phyloP scores from a whole-genome alignment of 1,140 invertebrate genomes.

The Saccostrea glomerata region DNA sequence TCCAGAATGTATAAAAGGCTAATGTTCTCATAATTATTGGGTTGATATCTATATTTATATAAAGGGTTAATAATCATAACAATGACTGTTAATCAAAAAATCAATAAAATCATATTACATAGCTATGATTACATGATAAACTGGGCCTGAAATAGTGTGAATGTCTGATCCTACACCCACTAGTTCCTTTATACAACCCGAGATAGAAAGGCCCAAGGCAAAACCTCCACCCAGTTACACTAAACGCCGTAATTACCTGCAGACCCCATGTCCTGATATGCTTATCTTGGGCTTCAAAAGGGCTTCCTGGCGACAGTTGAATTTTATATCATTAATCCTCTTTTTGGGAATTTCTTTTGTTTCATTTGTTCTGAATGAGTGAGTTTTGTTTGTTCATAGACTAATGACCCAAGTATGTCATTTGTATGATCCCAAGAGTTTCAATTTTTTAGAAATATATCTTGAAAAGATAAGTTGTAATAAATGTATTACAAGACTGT shows the following conservation, averaged over 20 bases:
- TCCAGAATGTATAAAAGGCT: too few species aligned
- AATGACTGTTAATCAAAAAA: background rate
- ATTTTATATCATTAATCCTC: background rate
- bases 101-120: conserved; percentile 14
- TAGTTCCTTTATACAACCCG: background rate
- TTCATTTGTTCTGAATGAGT: too few species aligned
- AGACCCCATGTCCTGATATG: background rate
- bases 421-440: too few species aligned
- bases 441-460: too few species aligned
- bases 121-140: conserved; percentile 18
- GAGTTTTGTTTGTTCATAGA: too few species aligned
- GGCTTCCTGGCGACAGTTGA: background rate
- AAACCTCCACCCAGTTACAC: background rate
- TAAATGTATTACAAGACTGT: too few species aligned
- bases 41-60: conserved; percentile 26
- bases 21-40: background rate
- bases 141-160: background rate
- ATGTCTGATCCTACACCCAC: background rate
- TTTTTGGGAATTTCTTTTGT: too few species aligned
- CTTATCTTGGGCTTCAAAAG: background rate
- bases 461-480: too few species aligned
- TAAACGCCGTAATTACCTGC: background rate
- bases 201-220: background rate
- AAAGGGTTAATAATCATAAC: background rate
- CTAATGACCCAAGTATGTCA: too few species aligned